A percentile compares a stretch with the other conserved stretches of the same genome.
Conservation (phyloP, 2,888 invertebrate species). For the Eubasilissa splendida region DNA sequence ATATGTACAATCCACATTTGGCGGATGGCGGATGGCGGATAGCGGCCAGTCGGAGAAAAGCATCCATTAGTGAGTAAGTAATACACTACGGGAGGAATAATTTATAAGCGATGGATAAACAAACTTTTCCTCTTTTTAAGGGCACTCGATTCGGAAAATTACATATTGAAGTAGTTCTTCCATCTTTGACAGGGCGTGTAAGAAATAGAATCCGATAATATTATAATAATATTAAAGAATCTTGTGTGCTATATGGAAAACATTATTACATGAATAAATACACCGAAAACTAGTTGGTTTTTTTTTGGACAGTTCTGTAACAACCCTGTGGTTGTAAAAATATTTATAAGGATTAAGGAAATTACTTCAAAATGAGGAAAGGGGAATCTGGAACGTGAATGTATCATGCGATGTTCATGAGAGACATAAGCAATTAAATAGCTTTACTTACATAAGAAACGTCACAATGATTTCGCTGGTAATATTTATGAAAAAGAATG, state of each 20-base stretch:
- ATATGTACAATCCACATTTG: neutral
- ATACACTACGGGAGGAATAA: neutral
- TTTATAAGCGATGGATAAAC: constrained; percentile 17
- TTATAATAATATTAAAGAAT: no score
- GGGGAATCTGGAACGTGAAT: no score
- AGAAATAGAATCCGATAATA: no score
- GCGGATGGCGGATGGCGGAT: neutral
- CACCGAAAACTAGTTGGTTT: no score
- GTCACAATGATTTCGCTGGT: neutral
- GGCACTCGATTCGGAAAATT: constrained; percentile 14
- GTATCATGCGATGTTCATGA: neutral
- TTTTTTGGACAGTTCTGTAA: no score
- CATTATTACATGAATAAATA: no score
- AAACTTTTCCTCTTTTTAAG: constrained; percentile 34
- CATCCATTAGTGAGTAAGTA: constrained; percentile 2
- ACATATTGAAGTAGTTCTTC: constrained; percentile 21
- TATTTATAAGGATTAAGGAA: no score
- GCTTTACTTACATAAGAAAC: neutral
- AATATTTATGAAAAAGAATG: no score
- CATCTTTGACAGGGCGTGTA: no score
- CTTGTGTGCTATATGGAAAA: no score
- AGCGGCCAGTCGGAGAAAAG: neutral
- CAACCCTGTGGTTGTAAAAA: no score
- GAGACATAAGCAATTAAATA: neutral
- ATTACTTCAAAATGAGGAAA: no score